phyloP scores from a whole-genome alignment of 1,140 invertebrate species.

The Prorops nasuta region DNA sequence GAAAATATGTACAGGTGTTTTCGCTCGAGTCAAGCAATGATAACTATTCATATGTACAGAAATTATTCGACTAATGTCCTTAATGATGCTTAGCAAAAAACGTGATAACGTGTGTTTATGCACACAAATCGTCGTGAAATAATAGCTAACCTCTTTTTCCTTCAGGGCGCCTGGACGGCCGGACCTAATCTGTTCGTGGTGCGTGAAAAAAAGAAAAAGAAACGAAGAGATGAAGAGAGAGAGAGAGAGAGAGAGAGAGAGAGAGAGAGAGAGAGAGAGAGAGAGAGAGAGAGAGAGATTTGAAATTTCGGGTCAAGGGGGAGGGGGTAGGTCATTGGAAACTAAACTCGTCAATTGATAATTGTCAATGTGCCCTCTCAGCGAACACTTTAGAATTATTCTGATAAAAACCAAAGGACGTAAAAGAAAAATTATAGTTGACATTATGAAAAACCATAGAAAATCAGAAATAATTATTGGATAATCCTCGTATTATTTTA shows the following conservation, averaged over 20 bases:
- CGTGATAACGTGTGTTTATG: slow-evolving; percentile 18
- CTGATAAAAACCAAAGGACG: too few species aligned
- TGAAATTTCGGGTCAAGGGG: not conserved
- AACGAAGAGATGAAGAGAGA: slow-evolving; percentile 14
- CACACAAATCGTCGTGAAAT: too few species aligned
- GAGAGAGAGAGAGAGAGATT: slow-evolving; percentile 6
- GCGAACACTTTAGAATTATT: too few species aligned
- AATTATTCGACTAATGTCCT: not conserved
- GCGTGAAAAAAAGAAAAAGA: slow-evolving; percentile 33
- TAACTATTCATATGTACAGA: not conserved
- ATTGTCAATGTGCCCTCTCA: slow-evolving; percentile 25
- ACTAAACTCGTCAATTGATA: slow-evolving; percentile 1
- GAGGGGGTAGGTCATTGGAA: not conserved
- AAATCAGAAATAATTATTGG: slow-evolving; percentile 17
- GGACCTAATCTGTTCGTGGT: slow-evolving; percentile 40
- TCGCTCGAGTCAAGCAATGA: slow-evolving; percentile 28
- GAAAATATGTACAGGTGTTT: slow-evolving; percentile 23
- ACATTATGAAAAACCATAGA: too few species aligned
- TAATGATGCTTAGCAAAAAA: slow-evolving; percentile 15
- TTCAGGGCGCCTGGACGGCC: slow-evolving; percentile 56
- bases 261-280: slow-evolving; percentile 8
- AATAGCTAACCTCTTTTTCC: slow-evolving; percentile 56
- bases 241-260: slow-evolving; percentile 2
- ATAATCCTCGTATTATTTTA: slow-evolving; percentile 15
- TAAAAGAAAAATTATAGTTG: too few species aligned